Percentiles rank a stretch among this genome's conserved stretches.
Conservation (phyloP, 2,113 vertebrate species). For the Amia ocellicauda region DNA sequence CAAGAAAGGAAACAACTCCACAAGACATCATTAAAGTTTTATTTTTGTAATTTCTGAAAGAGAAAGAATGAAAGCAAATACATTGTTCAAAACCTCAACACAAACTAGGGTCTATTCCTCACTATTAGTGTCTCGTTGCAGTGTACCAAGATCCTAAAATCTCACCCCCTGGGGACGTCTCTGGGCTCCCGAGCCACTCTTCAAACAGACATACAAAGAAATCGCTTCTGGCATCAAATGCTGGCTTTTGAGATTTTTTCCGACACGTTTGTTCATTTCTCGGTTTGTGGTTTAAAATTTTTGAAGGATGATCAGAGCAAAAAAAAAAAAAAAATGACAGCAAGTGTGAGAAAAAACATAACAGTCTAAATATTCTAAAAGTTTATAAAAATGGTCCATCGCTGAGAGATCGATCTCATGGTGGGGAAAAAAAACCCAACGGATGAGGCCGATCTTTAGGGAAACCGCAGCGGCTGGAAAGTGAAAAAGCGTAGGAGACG, state of each 20-base stretch:
- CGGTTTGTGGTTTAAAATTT: too few relatives aligned
- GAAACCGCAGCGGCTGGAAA: not conserved
- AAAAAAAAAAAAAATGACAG: not conserved
- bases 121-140: constrained; percentile 5
- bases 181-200: not conserved
- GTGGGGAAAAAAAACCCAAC: constrained; percentile 20
- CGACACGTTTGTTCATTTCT: constrained; percentile 9
- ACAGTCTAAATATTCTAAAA: constrained; percentile 10
- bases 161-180: not conserved
- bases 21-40: constrained; percentile 15
- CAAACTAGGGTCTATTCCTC: not conserved
- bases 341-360: not conserved
- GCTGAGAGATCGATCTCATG: not conserved
- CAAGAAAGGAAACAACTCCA: not conserved
- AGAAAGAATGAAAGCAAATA: constrained; percentile 10
- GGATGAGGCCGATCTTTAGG: not conserved
- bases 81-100: constrained; percentile 5
- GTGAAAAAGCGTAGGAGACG: constrained; percentile 15
- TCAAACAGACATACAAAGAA: constrained; percentile 7
- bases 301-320: constrained; percentile 4
- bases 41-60: constrained; percentile 7
- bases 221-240: constrained; percentile 6
- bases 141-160: not conserved
- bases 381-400: constrained; percentile 19
- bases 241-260: too few relatives aligned